phyloP scores from a whole-genome alignment of 2,113 vertebrate species.

The Gadus macrocephalus region DNA sequence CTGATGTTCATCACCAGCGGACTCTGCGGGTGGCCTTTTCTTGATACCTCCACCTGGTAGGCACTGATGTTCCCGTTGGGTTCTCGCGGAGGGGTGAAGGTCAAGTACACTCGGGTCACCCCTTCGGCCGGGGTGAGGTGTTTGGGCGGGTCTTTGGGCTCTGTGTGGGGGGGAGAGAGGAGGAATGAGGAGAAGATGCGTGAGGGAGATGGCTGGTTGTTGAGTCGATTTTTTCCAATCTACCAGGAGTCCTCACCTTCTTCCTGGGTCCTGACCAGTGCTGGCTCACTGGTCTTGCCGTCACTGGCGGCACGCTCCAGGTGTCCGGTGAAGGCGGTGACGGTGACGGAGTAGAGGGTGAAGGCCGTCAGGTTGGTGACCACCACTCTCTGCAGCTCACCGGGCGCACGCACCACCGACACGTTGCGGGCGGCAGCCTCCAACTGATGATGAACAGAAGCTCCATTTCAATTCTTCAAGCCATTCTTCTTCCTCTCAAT shows the following conservation, averaged over 20 bases:
- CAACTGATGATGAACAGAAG: slow-evolving; percentile 73
- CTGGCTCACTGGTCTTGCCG: slow-evolving; percentile 77
- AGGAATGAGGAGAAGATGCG: too few relatives aligned
- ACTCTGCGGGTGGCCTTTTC: slow-evolving; percentile 80
- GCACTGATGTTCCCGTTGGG: too few relatives aligned
- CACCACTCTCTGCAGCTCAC: slow-evolving; percentile 74
- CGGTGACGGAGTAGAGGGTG: slow-evolving; percentile 81
- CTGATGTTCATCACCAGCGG: slow-evolving; percentile 74
- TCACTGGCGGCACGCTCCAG: slow-evolving; percentile 66
- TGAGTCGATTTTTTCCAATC: too few relatives aligned
- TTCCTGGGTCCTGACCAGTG: slow-evolving; percentile 83
- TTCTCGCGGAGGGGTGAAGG: slow-evolving; percentile 73
- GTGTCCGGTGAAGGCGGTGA: slow-evolving; percentile 85
- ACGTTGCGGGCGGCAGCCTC: slow-evolving; percentile 75
- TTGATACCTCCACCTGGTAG: slow-evolving; percentile 47
- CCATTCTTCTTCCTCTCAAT: too few relatives aligned
- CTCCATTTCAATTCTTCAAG: too few relatives aligned
- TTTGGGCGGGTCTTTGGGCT: slow-evolving; percentile 89
- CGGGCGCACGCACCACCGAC: slow-evolving; percentile 73
- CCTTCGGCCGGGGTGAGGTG: slow-evolving; percentile 85
- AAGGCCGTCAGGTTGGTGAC: slow-evolving; percentile 85
- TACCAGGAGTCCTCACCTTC: slow-evolving; percentile 69
- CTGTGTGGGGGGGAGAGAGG: slow-evolving; percentile 59
- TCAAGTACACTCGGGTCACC: slow-evolving; percentile 85
- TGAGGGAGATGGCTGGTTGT: too few relatives aligned